Evolutionary conservation across 2,113 vertebrate genomes (phyloP).

Genomic region (Megaptera novaeangliae): DNA sequence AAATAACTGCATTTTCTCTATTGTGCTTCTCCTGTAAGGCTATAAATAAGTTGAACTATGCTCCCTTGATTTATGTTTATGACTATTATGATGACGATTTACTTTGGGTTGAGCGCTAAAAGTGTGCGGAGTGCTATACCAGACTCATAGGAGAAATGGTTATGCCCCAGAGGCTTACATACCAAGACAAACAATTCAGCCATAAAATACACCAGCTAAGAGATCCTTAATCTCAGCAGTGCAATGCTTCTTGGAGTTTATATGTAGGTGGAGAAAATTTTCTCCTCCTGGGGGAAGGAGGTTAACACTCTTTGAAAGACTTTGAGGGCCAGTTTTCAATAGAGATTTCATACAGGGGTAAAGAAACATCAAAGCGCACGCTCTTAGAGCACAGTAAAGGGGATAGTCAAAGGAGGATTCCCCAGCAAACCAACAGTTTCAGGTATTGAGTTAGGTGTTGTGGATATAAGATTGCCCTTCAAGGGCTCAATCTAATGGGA

Average conservation of each 20-base stretch:
- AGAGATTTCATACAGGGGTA: slow-evolving; percentile 31
- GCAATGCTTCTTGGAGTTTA: slow-evolving; percentile 56
- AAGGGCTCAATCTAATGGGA: not conserved
- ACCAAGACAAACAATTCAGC: slow-evolving; percentile 76
- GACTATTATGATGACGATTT: slow-evolving; percentile 72
- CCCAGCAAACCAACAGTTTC: not conserved
- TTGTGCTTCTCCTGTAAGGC: slow-evolving; percentile 66
- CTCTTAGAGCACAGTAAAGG: not conserved
- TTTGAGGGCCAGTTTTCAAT: slow-evolving; percentile 24
- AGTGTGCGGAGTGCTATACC: slow-evolving; percentile 55
- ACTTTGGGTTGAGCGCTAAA: slow-evolving; percentile 62
- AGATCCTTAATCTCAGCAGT: slow-evolving; percentile 64
- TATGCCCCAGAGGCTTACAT: slow-evolving; percentile 70
- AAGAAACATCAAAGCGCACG: not conserved
- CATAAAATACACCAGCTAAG: slow-evolving; percentile 70
- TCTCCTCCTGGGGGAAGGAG: slow-evolving; percentile 40
- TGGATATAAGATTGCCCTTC: not conserved
- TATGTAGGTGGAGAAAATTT: slow-evolving; percentile 51
- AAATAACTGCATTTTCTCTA: slow-evolving; percentile 70
- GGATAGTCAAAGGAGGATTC: not conserved
- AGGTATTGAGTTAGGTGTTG: not conserved
- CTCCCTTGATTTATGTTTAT: slow-evolving; percentile 74
- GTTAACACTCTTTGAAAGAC: slow-evolving; percentile 57
- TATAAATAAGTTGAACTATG: slow-evolving; percentile 72
- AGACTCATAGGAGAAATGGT: slow-evolving; percentile 71